Conservation (phyloP, 2,113 vertebrate genomes). For the Rhea americana region DNA sequence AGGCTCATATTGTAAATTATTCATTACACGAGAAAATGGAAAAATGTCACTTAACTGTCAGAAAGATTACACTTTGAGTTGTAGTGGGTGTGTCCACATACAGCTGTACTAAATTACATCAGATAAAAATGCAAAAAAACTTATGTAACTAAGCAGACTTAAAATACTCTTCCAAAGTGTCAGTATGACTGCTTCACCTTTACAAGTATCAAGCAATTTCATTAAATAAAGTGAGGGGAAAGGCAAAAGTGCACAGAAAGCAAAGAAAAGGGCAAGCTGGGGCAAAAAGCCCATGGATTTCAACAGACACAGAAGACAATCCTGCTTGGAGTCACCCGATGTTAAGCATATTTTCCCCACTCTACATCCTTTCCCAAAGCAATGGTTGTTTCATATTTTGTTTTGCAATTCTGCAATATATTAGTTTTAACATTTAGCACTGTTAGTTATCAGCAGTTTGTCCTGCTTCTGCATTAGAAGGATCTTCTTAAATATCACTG, state of each 20-base stretch:
- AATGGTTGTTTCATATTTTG: neutral
- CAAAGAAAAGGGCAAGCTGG: neutral
- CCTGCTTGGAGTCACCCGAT: neutral
- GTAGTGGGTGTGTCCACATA: slow-evolving; percentile 23
- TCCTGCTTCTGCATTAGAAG: neutral
- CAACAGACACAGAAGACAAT: neutral
- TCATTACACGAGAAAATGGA: slow-evolving; percentile 34
- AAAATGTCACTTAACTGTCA: slow-evolving; percentile 56
- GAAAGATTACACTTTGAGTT: slow-evolving; percentile 41
- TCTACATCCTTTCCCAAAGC: neutral
- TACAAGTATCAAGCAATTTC: neutral
- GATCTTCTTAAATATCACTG: neutral
- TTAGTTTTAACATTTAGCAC: neutral
- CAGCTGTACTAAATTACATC: neutral
- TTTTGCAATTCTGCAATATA: neutral
- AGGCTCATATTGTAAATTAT: slow-evolving; percentile 18
- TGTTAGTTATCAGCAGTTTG: neutral
- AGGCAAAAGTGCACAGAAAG: neutral
- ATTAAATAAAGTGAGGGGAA: neutral
- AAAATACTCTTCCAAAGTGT: neutral
- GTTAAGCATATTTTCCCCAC: neutral
- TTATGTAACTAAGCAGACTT: neutral
- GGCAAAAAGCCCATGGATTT: neutral
- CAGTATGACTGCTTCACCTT: neutral
- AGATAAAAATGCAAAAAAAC: slow-evolving; percentile 19